Evolutionary conservation across 2,113 vertebrate genomes (phyloP), one percentile per base, ranked within the genome.

Genomic region (Craseonycteris thonglongyai): DNA sequence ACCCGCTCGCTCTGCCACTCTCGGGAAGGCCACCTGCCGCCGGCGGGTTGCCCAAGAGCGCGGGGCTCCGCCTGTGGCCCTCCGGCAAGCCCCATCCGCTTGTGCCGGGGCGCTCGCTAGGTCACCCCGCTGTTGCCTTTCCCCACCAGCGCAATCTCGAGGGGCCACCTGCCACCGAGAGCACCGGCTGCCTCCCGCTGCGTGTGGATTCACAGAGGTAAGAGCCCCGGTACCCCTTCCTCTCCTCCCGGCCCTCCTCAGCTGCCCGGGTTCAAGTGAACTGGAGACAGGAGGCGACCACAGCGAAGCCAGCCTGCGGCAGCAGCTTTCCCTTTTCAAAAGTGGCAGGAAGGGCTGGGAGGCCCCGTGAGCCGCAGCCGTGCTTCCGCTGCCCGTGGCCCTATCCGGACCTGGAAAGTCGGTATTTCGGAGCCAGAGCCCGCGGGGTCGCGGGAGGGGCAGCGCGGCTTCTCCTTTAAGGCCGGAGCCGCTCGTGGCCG

Each of bases 401-500:
- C 22, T 26, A 30, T n/a, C n/a, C 9, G 0, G 6, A n/a, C 56
- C 21, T 15, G 19, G 68, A 75, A 68, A 42, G 22, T 63, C 40
- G 7, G 80, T 7, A 12, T 75, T 88, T 51, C 0, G 33, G 74
- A n/a, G 80, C 75, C 30, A 6, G 74, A 40, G 75, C 59, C 56
- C 0, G 35, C 35, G n/a, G 87, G 84, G 9, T 78, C 72, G 87
- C 76, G 42, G 82, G 82, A 56, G 90, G 96, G 90, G 96, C 97
- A 91, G 96, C 65, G 95, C 78, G 94, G 82, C 98, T 98, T 97
- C 98, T 98, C 98, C 98, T 99, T 99, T 99, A 98, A 98, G 98
- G 96, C 97, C 33, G n/a, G 96, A 98, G 98, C 97, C 86, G 93
- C 94, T 96, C 24, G 69, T 86, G 89, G 94, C 94, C 19, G 88